Base-by-base conservation (phyloP, 92 coral and sea anemone species). In the Epizoanthus fatuus region DNA sequence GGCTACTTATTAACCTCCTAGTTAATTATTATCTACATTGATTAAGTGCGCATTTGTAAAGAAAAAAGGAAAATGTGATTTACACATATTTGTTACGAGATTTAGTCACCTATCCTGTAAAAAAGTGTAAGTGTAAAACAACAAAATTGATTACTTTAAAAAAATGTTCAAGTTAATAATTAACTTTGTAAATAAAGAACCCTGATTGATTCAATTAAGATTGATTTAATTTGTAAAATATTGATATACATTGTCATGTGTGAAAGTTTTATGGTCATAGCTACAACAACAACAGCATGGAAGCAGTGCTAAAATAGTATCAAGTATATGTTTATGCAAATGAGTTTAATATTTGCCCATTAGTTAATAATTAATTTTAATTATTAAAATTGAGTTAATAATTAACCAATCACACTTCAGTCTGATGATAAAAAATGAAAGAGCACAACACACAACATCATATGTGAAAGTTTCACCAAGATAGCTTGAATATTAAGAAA, bases 321-420 rank as follows among this genome's bases (percentile, higher is more conserved):
- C 65, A 60, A 60, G 16, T 19, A 60, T 60, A 60, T 60, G 37
- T 60, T 60, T 60, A 60, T 60, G 65, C 65, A 60, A 60, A 60
- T 60, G 25, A 60, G 65, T 60, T 60, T 60, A 60, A 60, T 60
- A 60, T n/a, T 60, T 60, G 65, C 65, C 65, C 65, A 4, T 3
- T 5, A 55, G 60, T 55, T 13, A 55, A 55, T 55, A 60, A 60
- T 60, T 60, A 60, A 60, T 22, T 22, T 22, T 22, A 22, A 22
- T 22, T 22, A 22, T 22, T 22, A 22, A 22, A 22, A 22, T 22
- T 22, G 25, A 22, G 25, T 22, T 22, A 22, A 22, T 22, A 22
- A 22, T 22, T 22, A 22, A 22, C 20, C 65, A 60, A 60, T 22
- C 65, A 60, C 35, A 19, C 37, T 60, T 60, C 65, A 60, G 37